Percentiles rank a stretch among this genome's conserved stretches.
Conservation (phyloP, 2,113 vertebrate genomes). For the Arvicanthis niloticus region DNA sequence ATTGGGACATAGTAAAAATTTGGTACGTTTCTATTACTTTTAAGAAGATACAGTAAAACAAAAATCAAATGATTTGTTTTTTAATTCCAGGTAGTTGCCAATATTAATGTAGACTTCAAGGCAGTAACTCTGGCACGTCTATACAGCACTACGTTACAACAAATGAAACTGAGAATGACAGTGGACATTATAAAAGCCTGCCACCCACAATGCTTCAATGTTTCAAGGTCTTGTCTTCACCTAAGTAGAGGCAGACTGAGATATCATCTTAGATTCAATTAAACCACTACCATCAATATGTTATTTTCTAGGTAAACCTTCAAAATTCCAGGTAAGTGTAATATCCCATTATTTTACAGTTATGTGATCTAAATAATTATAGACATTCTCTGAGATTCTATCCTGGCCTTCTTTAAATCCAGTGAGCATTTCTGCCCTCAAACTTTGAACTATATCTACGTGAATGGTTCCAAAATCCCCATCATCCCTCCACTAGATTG, state of each 20-base stretch:
- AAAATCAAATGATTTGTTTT: slow-evolving; percentile 20
- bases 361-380: slow-evolving; percentile 17
- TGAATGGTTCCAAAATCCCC: slow-evolving; percentile 58
- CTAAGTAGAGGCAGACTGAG: slow-evolving; percentile 4
- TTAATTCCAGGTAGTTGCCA: slow-evolving; percentile 16
- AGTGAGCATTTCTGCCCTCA: background rate
- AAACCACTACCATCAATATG: background rate
- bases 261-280: slow-evolving; percentile 50
- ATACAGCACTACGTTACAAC: background rate
- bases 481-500: background rate
- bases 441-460: background rate
- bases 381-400: slow-evolving; percentile 14
- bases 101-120: slow-evolving; percentile 21
- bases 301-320: slow-evolving; percentile 43
- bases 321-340: slow-evolving; percentile 39
- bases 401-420: slow-evolving; percentile 14
- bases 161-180: slow-evolving; percentile 18
- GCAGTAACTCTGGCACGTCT: slow-evolving; percentile 2
- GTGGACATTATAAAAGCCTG: background rate
- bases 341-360: slow-evolving; percentile 2
- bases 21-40: slow-evolving; percentile 40
- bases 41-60: slow-evolving; percentile 41
- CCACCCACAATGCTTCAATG: slow-evolving; percentile 15
- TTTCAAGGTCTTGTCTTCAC: slow-evolving; percentile 37
- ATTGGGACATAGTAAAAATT: background rate